Evolutionary conservation across 2,888 invertebrate species (phyloP).

Genomic region (Acrocyrtus sp.): DNA sequence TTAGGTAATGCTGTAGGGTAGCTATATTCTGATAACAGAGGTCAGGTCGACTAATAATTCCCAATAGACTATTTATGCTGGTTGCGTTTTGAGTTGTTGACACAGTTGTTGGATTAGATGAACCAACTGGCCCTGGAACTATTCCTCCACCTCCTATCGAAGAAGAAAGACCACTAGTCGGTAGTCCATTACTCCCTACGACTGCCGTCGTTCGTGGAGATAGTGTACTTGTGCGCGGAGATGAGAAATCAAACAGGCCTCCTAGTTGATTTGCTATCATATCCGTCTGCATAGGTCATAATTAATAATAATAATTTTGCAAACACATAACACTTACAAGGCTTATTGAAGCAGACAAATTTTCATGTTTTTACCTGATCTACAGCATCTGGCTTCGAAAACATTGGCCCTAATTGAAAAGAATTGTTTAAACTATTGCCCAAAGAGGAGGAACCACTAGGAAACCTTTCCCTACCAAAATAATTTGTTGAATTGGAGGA

Average conservation of each 20-base stretch:
- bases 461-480: slow-evolving; percentile 60
- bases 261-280: slow-evolving; percentile 57
- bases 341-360: background rate
- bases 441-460: slow-evolving; percentile 61
- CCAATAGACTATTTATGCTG: slow-evolving; percentile 36
- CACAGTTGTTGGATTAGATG: slow-evolving; percentile 5
- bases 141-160: slow-evolving; percentile 41
- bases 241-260: slow-evolving; percentile 60
- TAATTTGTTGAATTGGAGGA: slow-evolving; percentile 50
- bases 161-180: slow-evolving; percentile 48
- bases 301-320: background rate
- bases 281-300: slow-evolving; percentile 46
- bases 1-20: slow-evolving; percentile 52
- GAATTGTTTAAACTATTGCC: slow-evolving; percentile 59
- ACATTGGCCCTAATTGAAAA: slow-evolving; percentile 54
- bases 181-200: slow-evolving; percentile 53
- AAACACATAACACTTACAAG: background rate
- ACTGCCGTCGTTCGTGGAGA: slow-evolving; percentile 54
- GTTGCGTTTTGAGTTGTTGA: background rate
- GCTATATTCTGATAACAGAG: slow-evolving; percentile 60
- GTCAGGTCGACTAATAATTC: slow-evolving; percentile 54
- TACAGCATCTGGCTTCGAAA: slow-evolving; percentile 51
- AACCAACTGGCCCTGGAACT: slow-evolving; percentile 32
- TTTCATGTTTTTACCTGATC: slow-evolving; percentile 49
- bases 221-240: slow-evolving; percentile 42